These are phyloP conservation scores for Rhyacichthys aspro DNA, from an alignment of 2,797 vertebrate genomes.

Conservation along the genomic window DNA sequence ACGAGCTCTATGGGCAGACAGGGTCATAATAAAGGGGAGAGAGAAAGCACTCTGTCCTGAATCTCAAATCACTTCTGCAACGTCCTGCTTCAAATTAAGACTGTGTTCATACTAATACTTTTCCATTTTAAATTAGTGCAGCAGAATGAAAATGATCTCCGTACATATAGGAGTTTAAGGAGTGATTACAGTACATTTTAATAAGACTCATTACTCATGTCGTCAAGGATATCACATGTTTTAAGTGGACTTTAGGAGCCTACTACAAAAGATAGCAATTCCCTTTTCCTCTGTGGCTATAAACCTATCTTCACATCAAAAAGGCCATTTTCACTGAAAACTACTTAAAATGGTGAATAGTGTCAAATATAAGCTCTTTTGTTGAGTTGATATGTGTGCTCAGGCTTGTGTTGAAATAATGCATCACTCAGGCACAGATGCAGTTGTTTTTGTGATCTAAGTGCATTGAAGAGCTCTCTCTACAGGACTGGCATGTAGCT, in stretches of 20 bases:
- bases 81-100: slow-evolving; percentile 36
- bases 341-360: no score
- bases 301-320: no score
- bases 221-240: slow-evolving; percentile 1
- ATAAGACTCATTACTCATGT: not conserved
- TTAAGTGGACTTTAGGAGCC: not conserved
- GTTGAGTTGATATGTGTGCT: no score
- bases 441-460: no score
- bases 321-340: no score
- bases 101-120: slow-evolving; percentile 29
- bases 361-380: no score
- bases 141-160: slow-evolving; percentile 1
- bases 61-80: slow-evolving; percentile 52
- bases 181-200: not conserved
- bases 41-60: slow-evolving; percentile 50
- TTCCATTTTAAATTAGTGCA: slow-evolving; percentile 4
- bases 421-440: no score
- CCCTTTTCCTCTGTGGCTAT: no score
- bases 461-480: no score
- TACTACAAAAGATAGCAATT: no score
- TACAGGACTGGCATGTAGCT: no score
- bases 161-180: slow-evolving; percentile 1
- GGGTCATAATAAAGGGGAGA: slow-evolving; percentile 54
- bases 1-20: slow-evolving; percentile 55
- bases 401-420: no score